Base-by-base conservation (phyloP, 2,113 vertebrate species). In the Coracopsis vasa region DNA sequence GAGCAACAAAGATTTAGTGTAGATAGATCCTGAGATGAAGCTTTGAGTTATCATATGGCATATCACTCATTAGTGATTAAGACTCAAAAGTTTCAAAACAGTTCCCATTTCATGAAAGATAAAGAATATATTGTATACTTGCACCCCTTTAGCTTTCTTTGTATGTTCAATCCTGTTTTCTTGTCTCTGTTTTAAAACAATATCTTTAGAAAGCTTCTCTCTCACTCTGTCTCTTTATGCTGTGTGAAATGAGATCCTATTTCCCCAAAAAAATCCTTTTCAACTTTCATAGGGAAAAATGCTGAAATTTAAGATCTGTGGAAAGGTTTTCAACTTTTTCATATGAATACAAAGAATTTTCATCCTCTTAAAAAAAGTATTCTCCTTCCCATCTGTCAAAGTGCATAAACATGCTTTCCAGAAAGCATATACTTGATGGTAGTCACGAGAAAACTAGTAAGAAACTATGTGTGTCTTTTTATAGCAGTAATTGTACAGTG, bases 1-100 rank as follows among this genome's bases (percentile, higher is more conserved):
- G 62, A 80, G 79, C 78, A 83, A 77, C 73, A 87, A 96, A 94
- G 56, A 47, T 83, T 83, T 92, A 86, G 86, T 96, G 93, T 95
- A 79, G 71, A 61, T 75, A 88, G 74, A 92, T 91, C 73, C 85
- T 94, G 96, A 97, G 96, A 96, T 78, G 81, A 37, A 91, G 85
- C 97, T 98, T 98, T 97, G 96, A 97, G 92, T 98, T 97, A 97
- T 95, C 97, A 82, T 94, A 97, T 98, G 94, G 94, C 97, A 93
- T 51, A 98, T 99, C 98, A 98, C 97, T 99, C 98, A 92, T 77
- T 96, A 80, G 95, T 77, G 97, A 96, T 98, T 98, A 97, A 95
- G 66, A 74, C 96, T 97, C 91, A 97, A 96, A 97, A 69, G 84
- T 95, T 97, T 97, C 73, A 93, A 94, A 97, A 96, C 75, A 88